These are phyloP conservation scores for Bubo scandiacus DNA, from an alignment of 2,113 vertebrate species.

Conservation along the genomic window DNA sequence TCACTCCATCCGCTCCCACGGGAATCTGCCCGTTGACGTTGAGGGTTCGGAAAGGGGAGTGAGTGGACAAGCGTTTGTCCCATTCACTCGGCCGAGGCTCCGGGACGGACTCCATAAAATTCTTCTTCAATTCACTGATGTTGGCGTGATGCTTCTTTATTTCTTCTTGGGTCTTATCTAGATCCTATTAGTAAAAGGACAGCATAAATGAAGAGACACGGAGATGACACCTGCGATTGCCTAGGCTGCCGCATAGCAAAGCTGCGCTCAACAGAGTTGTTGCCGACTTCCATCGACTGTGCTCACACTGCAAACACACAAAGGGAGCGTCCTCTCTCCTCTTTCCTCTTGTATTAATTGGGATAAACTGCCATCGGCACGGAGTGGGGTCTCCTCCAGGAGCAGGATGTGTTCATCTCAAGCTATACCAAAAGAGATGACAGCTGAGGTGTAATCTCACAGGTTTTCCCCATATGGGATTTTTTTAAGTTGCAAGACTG, in stretches of 20 bases:
- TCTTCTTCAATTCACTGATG: slow-evolving; percentile 97
- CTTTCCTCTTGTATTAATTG: background rate
- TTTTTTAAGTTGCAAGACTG: background rate
- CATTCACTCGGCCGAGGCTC: slow-evolving; percentile 92
- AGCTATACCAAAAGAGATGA: background rate
- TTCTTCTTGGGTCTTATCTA: slow-evolving; percentile 94
- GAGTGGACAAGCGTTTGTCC: slow-evolving; percentile 94
- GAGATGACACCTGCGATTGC: background rate
- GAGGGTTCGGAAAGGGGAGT: slow-evolving; percentile 91
- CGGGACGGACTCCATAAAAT: slow-evolving; percentile 96
- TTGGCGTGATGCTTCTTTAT: slow-evolving; percentile 96
- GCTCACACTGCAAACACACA: slow-evolving; percentile 35
- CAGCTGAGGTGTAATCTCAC: background rate
- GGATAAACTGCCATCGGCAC: background rate
- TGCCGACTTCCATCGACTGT: background rate
- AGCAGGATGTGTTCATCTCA: background rate
- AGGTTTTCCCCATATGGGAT: background rate
- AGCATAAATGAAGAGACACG: background rate
- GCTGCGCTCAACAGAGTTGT: slow-evolving; percentile 39
- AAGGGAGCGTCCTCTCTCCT: background rate
- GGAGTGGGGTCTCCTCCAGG: background rate
- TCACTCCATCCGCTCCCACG: slow-evolving; percentile 86
- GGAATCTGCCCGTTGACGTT: slow-evolving; percentile 91
- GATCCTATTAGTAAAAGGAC: slow-evolving; percentile 79
- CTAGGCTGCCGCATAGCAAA: slow-evolving; percentile 51